phyloP scores from a whole-genome alignment of 2,113 vertebrate genomes.

The Megalops atlanticus region DNA sequence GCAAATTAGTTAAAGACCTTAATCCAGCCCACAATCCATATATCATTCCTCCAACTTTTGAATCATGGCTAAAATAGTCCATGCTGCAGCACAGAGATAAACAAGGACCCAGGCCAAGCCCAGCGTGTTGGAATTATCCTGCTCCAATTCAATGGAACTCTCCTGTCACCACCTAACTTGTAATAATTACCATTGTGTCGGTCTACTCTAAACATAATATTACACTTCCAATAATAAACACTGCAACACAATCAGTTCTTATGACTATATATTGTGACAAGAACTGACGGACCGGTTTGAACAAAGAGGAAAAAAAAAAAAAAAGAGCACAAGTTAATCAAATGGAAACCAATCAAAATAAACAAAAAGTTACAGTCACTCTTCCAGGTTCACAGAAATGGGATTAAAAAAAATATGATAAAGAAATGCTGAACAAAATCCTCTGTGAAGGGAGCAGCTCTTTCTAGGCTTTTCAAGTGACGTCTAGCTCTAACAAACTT shows the following conservation, averaged over 20 bases:
- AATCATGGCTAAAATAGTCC: not conserved
- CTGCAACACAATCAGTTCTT: not conserved
- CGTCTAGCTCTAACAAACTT: conserved; percentile 61
- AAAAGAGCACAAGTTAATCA: not conserved
- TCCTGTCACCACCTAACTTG: not conserved
- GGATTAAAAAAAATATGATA: not conserved
- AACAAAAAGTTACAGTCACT: not conserved
- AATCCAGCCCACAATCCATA: not conserved
- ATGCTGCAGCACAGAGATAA: not conserved
- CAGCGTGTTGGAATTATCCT: not conserved
- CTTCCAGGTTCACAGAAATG: too few species aligned
- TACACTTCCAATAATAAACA: not conserved
- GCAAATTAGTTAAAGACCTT: not conserved
- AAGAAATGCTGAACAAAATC: not conserved
- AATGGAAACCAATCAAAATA: not conserved
- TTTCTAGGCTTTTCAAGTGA: not conserved
- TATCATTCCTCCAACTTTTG: not conserved
- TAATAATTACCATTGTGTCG: not conserved
- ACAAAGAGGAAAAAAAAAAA: too few species aligned
- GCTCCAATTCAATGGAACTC: not conserved
- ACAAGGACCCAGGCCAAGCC: not conserved
- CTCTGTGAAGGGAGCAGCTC: not conserved
- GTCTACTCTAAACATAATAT: not conserved
- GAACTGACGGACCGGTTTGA: too few species aligned
- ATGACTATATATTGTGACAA: too few species aligned